A percentile compares a stretch with the other conserved stretches of the same genome.
These are phyloP conservation scores for Andricus curvator DNA, from an alignment of 2,888 invertebrate genomes.

Conservation along the genomic window DNA sequence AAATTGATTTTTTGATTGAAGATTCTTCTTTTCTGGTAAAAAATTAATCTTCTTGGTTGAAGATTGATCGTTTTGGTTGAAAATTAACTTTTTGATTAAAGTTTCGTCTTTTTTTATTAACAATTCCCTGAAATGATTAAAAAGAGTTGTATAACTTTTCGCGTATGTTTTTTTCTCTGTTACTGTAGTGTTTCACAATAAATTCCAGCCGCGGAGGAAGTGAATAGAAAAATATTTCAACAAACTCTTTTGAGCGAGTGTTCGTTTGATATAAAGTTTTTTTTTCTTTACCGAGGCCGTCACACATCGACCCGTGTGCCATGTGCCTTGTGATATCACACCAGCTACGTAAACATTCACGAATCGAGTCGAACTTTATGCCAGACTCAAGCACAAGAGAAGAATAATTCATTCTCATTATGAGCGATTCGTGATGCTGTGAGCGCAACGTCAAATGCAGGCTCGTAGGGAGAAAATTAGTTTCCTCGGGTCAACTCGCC, in stretches of 20 bases:
- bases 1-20: no score
- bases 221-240: slow-evolving; percentile 11
- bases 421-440: slow-evolving; percentile 31
- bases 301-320: slow-evolving; percentile 34
- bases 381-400: background rate
- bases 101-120: no score
- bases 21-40: no score
- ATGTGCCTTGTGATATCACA: slow-evolving; percentile 36
- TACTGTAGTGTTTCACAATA: background rate
- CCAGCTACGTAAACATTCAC: slow-evolving; percentile 41
- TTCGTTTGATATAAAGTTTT: background rate
- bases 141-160: background rate
- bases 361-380: slow-evolving; percentile 39
- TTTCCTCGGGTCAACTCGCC: background rate
- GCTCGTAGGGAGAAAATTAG: slow-evolving; percentile 2
- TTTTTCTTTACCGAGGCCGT: background rate
- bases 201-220: background rate
- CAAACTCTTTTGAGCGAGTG: slow-evolving; percentile 7
- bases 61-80: no score
- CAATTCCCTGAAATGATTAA: background rate
- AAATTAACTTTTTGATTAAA: no score
- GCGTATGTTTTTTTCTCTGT: background rate
- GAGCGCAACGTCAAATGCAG: slow-evolving; percentile 11
- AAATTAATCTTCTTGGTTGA: no score
- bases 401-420: slow-evolving; percentile 38